A percentile compares a stretch with the other conserved stretches of the same genome.
Conservation (phyloP, 2,113 vertebrate genomes). For the Petromus typicus region DNA sequence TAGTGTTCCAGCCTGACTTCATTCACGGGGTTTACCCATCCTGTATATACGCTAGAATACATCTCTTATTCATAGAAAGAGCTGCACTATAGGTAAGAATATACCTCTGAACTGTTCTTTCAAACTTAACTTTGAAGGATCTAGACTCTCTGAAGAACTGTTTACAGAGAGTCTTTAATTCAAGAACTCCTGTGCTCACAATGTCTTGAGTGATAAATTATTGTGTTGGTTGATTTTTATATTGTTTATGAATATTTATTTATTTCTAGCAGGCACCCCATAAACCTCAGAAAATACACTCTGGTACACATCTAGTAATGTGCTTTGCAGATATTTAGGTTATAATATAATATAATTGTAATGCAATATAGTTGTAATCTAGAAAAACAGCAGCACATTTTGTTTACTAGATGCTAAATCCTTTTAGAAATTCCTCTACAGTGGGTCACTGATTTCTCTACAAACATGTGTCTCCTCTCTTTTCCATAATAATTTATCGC, state of each 20-base stretch:
- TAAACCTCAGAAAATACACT: conserved; percentile 26
- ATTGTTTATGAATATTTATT: conserved; percentile 49
- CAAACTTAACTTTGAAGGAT: conserved; percentile 4
- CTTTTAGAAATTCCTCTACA: background rate
- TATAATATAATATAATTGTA: conserved; percentile 27
- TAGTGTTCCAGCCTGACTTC: conserved; percentile 26
- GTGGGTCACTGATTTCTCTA: background rate
- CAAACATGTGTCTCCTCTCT: background rate
- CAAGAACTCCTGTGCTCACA: background rate
- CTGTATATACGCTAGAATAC: background rate
- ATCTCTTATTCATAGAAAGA: background rate
- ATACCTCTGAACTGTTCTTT: background rate
- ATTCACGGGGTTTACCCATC: background rate
- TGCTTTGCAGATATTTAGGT: conserved; percentile 59
- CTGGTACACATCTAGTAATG: background rate
- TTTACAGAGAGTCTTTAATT: conserved; percentile 41
- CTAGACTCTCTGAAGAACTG: background rate
- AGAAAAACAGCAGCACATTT: background rate
- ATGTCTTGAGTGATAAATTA: background rate
- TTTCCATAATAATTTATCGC: background rate
- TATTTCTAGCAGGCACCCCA: conserved; percentile 21
- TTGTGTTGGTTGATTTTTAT: conserved; percentile 38
- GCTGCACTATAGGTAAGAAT: background rate
- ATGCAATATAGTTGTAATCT: conserved; percentile 43
- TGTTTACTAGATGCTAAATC: background rate